These are phyloP conservation scores for Drosophila busckii DNA, from an alignment of 1,140 invertebrate species.

Conservation along the genomic window DNA sequence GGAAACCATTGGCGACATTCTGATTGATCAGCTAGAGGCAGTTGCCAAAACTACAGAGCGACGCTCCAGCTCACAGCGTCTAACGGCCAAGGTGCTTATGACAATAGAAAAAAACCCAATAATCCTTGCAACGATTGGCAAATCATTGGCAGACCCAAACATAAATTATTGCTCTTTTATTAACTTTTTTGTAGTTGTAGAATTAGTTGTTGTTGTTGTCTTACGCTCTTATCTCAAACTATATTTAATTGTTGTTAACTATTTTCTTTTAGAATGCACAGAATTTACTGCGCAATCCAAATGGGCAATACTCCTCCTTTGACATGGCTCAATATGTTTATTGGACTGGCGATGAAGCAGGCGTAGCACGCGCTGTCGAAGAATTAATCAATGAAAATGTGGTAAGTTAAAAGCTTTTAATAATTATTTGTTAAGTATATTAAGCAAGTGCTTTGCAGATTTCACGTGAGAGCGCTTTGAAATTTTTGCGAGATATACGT, in stretches of 20 bases:
- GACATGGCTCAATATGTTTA: slow-evolving; percentile 89
- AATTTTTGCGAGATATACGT: slow-evolving; percentile 86
- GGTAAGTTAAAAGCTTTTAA: slow-evolving; percentile 79
- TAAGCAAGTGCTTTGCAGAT: slow-evolving; percentile 79
- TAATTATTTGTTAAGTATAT: neutral
- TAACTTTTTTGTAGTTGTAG: neutral
- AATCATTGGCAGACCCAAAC: slow-evolving; percentile 29
- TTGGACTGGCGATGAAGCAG: slow-evolving; percentile 87
- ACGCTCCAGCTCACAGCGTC: slow-evolving; percentile 45
- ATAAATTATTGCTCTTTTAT: slow-evolving; percentile 16
- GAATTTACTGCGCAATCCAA: slow-evolving; percentile 76
- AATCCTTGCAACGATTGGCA: slow-evolving; percentile 26
- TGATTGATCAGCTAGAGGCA: slow-evolving; percentile 50
- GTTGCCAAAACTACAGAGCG: slow-evolving; percentile 56
- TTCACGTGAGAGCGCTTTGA: slow-evolving; percentile 84
- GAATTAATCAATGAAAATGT: slow-evolving; percentile 86
- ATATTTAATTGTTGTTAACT: no score
- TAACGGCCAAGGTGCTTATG: slow-evolving; percentile 65
- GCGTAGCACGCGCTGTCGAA: slow-evolving; percentile 86
- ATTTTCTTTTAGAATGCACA: slow-evolving; percentile 68
- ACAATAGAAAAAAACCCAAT: slow-evolving; percentile 2
- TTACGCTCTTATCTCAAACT: neutral
- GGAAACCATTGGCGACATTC: slow-evolving; percentile 61
- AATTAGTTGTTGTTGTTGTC: neutral
- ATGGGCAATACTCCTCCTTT: slow-evolving; percentile 83